Base-by-base conservation (phyloP, 2,797 vertebrate species). In the Hyperoplus immaculatus region DNA sequence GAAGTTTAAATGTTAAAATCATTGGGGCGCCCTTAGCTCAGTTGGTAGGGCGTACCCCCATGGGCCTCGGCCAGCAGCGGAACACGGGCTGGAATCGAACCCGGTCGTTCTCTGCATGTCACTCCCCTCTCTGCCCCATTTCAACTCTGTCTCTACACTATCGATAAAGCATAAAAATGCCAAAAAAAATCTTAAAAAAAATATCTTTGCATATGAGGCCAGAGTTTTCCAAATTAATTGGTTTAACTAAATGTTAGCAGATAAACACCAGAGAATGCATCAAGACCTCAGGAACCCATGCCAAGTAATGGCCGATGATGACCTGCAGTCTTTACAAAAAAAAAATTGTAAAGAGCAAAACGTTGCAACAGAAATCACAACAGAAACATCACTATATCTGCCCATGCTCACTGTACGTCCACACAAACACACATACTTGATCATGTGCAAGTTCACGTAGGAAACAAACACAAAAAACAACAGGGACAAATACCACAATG, bases 301-400 rank as follows among this genome's bases (percentile, higher is more conserved):
- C 29, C 43, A 6, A 64, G 29, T 38, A 38, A 76, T 41, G 29
- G 1, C 9, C 13, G 1, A 6, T 16, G 0, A 0, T 66, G 9
- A 65, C 21, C 15, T 80, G 11, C 14, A 49, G 42, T 62, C 63
- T 57, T 58, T 41, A 53, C 7, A 10, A 49, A 14, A 50, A 50
- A 49, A 69, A 56, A 5, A 46, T 75, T 62, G 45, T 46, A 80
- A 50, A 78, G 16, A 70, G 3, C n/a, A 42, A 8, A 47, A 65
- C 21, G 15, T 58, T 0, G 56, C n/a, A 38, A 38, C 7, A 13
- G 42, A 8, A 16, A 61, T 29, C 29, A 29, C 29, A 29, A 29
- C 29, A 29, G 29, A 29, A 29, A 29, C 29, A 29, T 29, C 29
- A 29, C 21, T 74, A 10, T 1, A 21, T 58, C 69, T 43, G 47